These are phyloP conservation scores for Anniella stebbinsi DNA, from an alignment of 2,797 vertebrate genomes.

Conservation along the genomic window DNA sequence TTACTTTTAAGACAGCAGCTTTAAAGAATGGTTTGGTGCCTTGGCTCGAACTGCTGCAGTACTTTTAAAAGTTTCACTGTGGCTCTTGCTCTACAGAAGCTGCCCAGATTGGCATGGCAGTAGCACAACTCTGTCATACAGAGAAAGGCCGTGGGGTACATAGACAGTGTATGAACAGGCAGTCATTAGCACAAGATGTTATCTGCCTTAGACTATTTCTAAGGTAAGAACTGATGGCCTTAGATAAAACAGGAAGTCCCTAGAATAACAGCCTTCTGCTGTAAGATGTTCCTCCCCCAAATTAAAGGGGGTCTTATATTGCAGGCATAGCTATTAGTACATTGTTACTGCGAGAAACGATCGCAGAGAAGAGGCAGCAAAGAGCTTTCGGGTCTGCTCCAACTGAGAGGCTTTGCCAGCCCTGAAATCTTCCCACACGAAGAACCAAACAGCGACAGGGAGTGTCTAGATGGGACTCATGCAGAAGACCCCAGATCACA, in stretches of 20 bases:
- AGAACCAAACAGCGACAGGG: neutral
- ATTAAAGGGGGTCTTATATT: neutral
- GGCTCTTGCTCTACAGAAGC: neutral
- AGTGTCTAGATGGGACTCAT: neutral
- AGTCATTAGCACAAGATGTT: neutral
- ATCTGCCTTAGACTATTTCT: neutral
- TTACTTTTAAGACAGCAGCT: constrained; percentile 48
- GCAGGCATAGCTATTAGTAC: neutral
- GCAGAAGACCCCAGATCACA: neutral
- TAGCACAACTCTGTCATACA: neutral
- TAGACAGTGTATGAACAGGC: neutral
- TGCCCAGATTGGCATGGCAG: neutral
- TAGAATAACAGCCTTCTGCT: neutral
- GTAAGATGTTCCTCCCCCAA: neutral
- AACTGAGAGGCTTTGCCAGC: neutral
- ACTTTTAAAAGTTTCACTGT: rapidly evolving
- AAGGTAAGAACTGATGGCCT: neutral
- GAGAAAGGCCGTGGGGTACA: neutral
- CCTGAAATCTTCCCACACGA: neutral
- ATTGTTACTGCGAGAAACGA: neutral
- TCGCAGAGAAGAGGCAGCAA: neutral
- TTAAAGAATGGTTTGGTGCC: constrained; percentile 8
- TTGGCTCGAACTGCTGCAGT: neutral
- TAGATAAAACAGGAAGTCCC: neutral
- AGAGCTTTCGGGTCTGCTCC: neutral